phyloP scores from a whole-genome alignment of 2,797 vertebrate genomes.

The Rhinoraja longicauda region DNA sequence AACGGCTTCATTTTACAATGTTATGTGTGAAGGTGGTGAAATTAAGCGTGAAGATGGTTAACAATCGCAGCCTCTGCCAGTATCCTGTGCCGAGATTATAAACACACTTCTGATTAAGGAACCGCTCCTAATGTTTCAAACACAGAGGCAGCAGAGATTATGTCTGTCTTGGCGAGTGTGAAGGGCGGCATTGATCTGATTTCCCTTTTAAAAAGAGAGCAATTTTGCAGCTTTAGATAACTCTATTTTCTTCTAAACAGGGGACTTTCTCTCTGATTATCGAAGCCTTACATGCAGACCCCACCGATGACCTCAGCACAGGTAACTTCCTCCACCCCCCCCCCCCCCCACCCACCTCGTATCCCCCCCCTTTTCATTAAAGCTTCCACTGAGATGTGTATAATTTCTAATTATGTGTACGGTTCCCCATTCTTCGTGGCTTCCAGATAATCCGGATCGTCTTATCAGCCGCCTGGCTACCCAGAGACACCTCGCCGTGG shows the following conservation, averaged over 20 bases:
- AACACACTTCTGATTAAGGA: not conserved
- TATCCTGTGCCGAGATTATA: constrained; percentile 4
- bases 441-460: constrained; percentile 79
- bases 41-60: constrained; percentile 58
- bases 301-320: constrained; percentile 85
- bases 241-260: constrained; percentile 56
- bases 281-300: constrained; percentile 88
- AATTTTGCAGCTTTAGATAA: constrained; percentile 47
- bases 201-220: constrained; percentile 33
- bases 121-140: not conserved
- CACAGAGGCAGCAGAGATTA: too few relatives aligned
- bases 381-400: not conserved
- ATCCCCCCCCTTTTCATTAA: not conserved
- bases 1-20: constrained; percentile 63
- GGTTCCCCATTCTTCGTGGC: not conserved
- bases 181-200: not conserved
- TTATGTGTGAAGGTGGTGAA: constrained; percentile 61
- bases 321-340: constrained; percentile 60
- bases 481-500: constrained; percentile 86
- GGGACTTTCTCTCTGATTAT: constrained; percentile 98
- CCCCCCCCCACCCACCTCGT: too few relatives aligned
- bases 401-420: not conserved
- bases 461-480: constrained; percentile 89
- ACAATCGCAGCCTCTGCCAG: constrained; percentile 54
- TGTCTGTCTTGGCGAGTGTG: not conserved